Base-by-base conservation (phyloP, 2,888 invertebrate genomes). In the Mesochorus sp. region DNA sequence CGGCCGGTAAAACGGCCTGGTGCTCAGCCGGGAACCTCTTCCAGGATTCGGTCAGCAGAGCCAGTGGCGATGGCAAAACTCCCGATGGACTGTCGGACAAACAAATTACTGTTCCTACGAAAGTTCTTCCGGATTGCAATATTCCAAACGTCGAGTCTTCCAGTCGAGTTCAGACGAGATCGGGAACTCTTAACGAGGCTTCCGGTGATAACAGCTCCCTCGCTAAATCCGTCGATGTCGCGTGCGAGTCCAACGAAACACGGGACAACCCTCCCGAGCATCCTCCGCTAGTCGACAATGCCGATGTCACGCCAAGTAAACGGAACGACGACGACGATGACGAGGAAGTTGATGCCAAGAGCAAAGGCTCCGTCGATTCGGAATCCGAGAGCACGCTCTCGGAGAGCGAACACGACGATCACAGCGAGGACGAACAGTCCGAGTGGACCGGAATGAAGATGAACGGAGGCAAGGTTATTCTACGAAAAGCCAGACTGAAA, bases 401-500 rank as follows among this genome's bases (percentile, higher is more conserved):
- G 1, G 89, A 89, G 62, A 89, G 85, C 24, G 89, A 89, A 14
- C 87, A 87, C 37, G 87, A 87, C 74, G 86, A 88, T 81, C 84
- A 87, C 39, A 87, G 87, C 10, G 89, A 90, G 76, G 87, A 87
- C 62, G 91, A 92, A 73, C 91, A 92, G 49, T 87, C 90, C 0
- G 88, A 91, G 49, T 90, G 91, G 88, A 88, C 91, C 31, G 90
- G 90, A 14, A 86, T 86, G 79, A 93, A 93, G 81, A 87, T 93
- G 47, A 91, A 92, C 26, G 93, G 94, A 84, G 94, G 94, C 8
- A 94, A 94, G 89, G 94, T 95, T 21, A 94, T 95, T 72, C 92
- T 95, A 62, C 92, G 95, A 77, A 95, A 95, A 89, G 95, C 95
- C 6, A 92, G 94, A 83, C 90, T 95, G 73, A 94, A 95, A 84